These are phyloP conservation scores for Columba janthina DNA, from an alignment of 2,113 vertebrate genomes.

Conservation along the genomic window DNA sequence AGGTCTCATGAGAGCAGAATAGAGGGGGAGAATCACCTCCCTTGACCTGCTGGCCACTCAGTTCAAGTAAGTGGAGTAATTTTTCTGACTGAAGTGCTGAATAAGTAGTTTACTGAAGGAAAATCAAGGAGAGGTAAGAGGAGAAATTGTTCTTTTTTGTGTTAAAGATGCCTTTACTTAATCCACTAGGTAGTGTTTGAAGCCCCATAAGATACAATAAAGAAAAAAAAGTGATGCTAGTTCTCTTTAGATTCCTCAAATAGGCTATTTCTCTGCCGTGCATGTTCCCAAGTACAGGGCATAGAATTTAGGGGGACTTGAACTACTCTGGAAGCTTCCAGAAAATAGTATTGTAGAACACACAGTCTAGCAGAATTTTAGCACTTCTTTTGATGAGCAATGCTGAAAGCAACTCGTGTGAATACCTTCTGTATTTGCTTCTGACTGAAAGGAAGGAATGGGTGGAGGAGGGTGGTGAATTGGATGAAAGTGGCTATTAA, in stretches of 20 bases:
- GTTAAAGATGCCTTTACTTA: not conserved
- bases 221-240: not conserved
- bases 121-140: not conserved
- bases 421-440: slow-evolving; percentile 26
- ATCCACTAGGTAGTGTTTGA: not conserved
- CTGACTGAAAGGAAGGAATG: not conserved
- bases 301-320: not conserved
- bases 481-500: slow-evolving; percentile 25
- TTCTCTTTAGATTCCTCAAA: not conserved
- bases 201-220: not conserved
- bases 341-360: not conserved
- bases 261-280: not conserved
- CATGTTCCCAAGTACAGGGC: not conserved
- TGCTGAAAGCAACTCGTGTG: slow-evolving; percentile 16
- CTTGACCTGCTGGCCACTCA: rapidly evolving
- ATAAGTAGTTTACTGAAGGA: not conserved
- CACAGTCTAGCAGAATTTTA: not conserved
- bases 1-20: not conserved
- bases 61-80: not conserved
- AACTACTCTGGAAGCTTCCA: not conserved
- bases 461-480: not conserved
- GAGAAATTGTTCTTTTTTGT: not conserved
- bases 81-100: not conserved
- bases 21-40: not conserved
- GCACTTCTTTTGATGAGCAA: not conserved